Evolutionary conservation across 2,888 invertebrate species (phyloP).

Genomic region (Eilema griseolum): DNA sequence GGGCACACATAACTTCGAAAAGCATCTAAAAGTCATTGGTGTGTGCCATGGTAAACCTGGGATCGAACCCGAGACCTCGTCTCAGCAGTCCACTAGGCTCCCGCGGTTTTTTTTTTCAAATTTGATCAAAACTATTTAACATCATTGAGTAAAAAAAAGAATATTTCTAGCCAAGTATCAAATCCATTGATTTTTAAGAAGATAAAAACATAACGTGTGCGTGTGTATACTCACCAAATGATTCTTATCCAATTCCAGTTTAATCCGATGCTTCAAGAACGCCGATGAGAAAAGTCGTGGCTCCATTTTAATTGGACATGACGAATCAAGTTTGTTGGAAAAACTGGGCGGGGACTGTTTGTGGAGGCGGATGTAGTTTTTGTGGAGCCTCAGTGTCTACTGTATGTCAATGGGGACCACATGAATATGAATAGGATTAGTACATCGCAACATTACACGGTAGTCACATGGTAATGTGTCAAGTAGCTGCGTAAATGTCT

Average conservation of each 20-base stretch:
- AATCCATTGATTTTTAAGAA: too few relatives aligned
- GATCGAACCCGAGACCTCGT: too few relatives aligned
- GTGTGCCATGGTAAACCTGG: too few relatives aligned
- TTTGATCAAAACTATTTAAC: too few relatives aligned
- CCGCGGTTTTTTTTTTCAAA: too few relatives aligned
- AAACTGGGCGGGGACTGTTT: conserved; percentile 77
- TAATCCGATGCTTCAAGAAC: conserved; percentile 33
- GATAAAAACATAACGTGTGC: too few relatives aligned
- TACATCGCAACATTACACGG: conserved; percentile 5
- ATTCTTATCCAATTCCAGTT: conserved; percentile 26
- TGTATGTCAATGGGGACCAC: conserved; percentile 34
- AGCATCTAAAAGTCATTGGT: too few relatives aligned
- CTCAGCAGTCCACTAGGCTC: too few relatives aligned
- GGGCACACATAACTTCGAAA: too few relatives aligned
- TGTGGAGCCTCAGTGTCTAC: conserved; percentile 33
- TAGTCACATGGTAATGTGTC: conserved; percentile 17
- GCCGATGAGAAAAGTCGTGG: conserved; percentile 73
- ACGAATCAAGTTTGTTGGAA: conserved; percentile 80
- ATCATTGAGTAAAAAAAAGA: too few relatives aligned
- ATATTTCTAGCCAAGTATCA: too few relatives aligned
- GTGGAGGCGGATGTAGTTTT: conserved; percentile 70
- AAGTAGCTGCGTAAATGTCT: background rate
- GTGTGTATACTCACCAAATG: background rate
- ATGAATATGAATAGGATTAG: conserved; percentile 30
- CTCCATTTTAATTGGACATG: conserved; percentile 80